Percentiles rank a stretch among this genome's conserved stretches.
Evolutionary conservation across 2,797 vertebrate genomes (phyloP).

Genomic region (Artibeus jamaicensis): DNA sequence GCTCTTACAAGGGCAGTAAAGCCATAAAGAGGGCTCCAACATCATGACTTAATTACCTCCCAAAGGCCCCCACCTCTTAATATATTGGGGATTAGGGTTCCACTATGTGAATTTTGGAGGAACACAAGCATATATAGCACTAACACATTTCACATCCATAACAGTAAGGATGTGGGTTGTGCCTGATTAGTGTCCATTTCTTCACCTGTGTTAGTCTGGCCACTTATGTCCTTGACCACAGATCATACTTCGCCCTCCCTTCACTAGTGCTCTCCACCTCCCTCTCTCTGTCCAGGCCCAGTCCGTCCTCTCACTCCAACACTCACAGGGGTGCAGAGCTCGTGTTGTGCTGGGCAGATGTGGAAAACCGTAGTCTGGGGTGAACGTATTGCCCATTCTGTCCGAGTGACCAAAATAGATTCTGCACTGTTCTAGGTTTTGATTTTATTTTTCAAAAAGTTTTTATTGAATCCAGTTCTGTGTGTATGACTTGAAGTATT

Average conservation of each 20-base stretch:
- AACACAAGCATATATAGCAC: neutral
- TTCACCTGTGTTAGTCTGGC: neutral
- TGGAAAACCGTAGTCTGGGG: neutral
- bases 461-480: slow-evolving; percentile 69
- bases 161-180: neutral
- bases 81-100: neutral
- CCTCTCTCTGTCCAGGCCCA: neutral
- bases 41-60: neutral
- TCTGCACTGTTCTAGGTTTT: neutral
- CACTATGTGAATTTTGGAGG: neutral
- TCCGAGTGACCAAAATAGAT: neutral
- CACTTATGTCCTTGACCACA: neutral
- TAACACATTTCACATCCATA: neutral
- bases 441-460: neutral
- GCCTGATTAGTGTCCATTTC: neutral
- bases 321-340: neutral
- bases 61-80: neutral
- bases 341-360: neutral
- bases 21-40: too few species aligned
- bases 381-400: neutral
- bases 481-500: slow-evolving; percentile 61
- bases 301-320: neutral
- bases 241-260: neutral
- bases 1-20: neutral
- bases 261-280: neutral